These are phyloP conservation scores for Tethya wilhelma DNA, from an alignment of 37 sponge, comb jelly and placozoan genomes.

Conservation along the genomic window DNA sequence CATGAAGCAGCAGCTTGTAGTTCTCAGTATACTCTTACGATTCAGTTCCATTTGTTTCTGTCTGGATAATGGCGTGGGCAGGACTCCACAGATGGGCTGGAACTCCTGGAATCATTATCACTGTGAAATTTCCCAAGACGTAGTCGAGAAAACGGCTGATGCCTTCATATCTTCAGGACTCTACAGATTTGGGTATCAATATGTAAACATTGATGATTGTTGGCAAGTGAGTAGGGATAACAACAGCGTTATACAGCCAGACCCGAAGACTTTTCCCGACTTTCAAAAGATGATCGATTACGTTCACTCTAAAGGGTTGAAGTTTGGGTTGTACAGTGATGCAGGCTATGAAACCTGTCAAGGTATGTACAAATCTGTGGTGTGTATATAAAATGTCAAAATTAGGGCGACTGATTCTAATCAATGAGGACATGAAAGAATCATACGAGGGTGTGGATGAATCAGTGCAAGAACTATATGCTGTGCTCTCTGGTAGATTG, in stretches of 20 bases:
- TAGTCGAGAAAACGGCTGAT: slow-evolving; percentile 59
- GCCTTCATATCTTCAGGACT: slow-evolving; percentile 59
- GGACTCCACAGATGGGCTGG: slow-evolving; percentile 88
- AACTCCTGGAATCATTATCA: slow-evolving; percentile 85
- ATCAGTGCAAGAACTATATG: too few species aligned
- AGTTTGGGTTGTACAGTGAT: slow-evolving; percentile 90
- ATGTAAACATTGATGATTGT: slow-evolving; percentile 90
- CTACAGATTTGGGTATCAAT: slow-evolving; percentile 64
- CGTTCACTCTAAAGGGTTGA: slow-evolving; percentile 75
- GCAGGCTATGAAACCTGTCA: slow-evolving; percentile 84
- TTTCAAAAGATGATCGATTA: slow-evolving; percentile 75
- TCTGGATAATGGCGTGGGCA: slow-evolving; percentile 79
- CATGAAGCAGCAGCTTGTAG: too few species aligned
- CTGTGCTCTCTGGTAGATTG: too few species aligned
- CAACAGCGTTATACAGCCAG: slow-evolving; percentile 54
- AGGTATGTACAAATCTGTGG: too few species aligned
- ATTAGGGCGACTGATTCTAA: too few species aligned
- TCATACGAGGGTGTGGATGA: too few species aligned
- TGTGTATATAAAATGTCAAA: too few species aligned
- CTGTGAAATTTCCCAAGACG: slow-evolving; percentile 59
- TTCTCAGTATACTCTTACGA: too few species aligned
- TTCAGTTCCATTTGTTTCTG: too few species aligned
- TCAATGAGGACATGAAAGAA: too few species aligned
- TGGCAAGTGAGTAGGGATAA: slow-evolving; percentile 62
- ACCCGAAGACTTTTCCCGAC: slow-evolving; percentile 67